Evolutionary conservation across 2,113 vertebrate species (phyloP).

Genomic region (Cyprinodon brontotheroides): DNA sequence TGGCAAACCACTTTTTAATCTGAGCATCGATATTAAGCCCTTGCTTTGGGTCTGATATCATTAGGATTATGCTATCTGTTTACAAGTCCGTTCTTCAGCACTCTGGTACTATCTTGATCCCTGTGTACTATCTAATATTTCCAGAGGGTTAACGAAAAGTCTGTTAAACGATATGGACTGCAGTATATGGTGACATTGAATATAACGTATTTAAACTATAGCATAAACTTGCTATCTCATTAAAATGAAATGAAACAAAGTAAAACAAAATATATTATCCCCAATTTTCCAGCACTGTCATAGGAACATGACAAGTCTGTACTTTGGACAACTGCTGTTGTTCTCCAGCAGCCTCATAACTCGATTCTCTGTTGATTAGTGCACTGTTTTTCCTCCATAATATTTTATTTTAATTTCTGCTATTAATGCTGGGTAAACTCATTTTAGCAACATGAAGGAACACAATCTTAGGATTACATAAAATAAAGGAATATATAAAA

Average conservation of each 20-base stretch:
- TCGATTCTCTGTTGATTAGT: conserved; percentile 1
- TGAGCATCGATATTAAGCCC: too few species aligned
- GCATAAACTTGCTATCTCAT: too few species aligned
- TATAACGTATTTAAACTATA: too few species aligned
- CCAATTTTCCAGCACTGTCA: neutral
- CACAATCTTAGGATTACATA: neutral
- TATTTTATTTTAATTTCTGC: conserved; percentile 2
- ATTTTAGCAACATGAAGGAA: conserved; percentile 6
- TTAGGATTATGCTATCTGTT: too few species aligned
- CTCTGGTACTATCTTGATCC: too few species aligned
- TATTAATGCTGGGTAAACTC: neutral
- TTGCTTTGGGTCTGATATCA: too few species aligned
- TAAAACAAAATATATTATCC: neutral
- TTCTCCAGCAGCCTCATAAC: conserved; percentile 2
- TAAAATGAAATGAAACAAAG: conserved; percentile 1
- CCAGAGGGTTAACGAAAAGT: too few species aligned
- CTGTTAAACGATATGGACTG: too few species aligned
- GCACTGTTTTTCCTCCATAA: neutral
- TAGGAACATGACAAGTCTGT: conserved; percentile 2
- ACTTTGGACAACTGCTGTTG: conserved; percentile 11
- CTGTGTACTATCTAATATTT: too few species aligned
- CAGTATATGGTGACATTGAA: too few species aligned
- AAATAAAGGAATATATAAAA: neutral
- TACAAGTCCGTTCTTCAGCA: too few species aligned
- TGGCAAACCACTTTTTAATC: too few species aligned